phyloP scores from a whole-genome alignment of 2,888 invertebrate species.

The Formica aserva region DNA sequence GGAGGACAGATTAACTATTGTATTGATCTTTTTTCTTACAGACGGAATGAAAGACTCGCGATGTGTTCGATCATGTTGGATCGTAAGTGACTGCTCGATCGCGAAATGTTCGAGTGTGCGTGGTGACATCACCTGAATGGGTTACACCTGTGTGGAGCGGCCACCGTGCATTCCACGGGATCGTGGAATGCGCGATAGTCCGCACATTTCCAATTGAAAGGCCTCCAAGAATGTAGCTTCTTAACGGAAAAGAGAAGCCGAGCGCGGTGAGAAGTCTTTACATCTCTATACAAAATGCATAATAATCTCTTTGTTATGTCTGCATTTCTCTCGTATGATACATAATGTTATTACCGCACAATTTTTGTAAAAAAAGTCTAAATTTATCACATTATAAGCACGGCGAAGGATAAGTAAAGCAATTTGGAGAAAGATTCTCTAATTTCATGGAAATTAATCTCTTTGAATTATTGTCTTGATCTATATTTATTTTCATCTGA shows the following conservation, averaged over 20 bases:
- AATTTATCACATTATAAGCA: not conserved
- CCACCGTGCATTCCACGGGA: conserved; percentile 35
- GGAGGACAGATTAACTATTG: not conserved
- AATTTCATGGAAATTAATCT: not conserved
- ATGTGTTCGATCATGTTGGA: conserved; percentile 7
- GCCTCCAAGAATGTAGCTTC: conserved; percentile 1
- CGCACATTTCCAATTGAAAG: conserved; percentile 38
- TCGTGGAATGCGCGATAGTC: conserved; percentile 34
- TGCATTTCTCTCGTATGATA: not conserved
- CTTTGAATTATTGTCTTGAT: not conserved
- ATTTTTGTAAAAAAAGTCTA: not conserved
- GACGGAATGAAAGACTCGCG: conserved; percentile 13
- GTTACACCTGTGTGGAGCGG: conserved; percentile 34
- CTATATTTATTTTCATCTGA: not conserved
- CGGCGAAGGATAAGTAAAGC: not conserved
- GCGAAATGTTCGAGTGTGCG: conserved; percentile 21
- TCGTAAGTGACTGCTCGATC: conserved; percentile 29
- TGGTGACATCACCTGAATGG: conserved; percentile 41
- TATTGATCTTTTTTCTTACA: not conserved
- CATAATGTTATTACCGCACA: not conserved
- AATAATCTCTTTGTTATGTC: not conserved
- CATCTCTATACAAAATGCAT: not conserved
- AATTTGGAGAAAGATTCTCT: not conserved
- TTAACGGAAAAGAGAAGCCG: conserved; percentile 10
- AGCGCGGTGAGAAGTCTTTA: not conserved